A percentile compares a stretch with the other conserved stretches of the same genome.
These are phyloP conservation scores for Drosophila mayaguana DNA, from an alignment of 2,888 invertebrate genomes.

Conservation along the genomic window DNA sequence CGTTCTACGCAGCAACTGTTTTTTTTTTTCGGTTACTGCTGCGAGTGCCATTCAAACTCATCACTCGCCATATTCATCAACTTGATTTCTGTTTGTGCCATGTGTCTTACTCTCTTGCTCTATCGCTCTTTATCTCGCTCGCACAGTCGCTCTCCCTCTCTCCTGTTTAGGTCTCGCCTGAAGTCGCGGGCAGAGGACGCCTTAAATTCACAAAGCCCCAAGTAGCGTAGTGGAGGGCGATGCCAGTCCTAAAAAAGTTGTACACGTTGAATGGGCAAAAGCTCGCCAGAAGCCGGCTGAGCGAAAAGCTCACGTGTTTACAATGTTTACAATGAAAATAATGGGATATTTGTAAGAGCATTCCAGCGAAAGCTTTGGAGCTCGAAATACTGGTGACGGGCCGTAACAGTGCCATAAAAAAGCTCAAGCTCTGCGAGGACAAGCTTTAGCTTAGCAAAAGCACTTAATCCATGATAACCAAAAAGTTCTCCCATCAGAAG, in stretches of 20 bases:
- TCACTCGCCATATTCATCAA: constrained; percentile 77
- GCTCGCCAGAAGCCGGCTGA: constrained; percentile 57
- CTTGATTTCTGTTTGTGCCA: constrained; percentile 55
- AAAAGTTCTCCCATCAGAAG: neutral
- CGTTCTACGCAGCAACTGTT: constrained; percentile 38
- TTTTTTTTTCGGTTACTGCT: constrained; percentile 29
- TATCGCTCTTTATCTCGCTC: neutral
- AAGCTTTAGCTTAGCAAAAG: constrained; percentile 8
- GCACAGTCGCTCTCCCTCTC: neutral
- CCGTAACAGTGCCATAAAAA: constrained; percentile 40
- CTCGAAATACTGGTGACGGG: constrained; percentile 52
- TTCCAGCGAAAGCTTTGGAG: constrained; percentile 60
- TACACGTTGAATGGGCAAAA: constrained; percentile 59
- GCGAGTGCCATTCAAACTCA: constrained; percentile 67
- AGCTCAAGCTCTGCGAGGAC: constrained; percentile 6
- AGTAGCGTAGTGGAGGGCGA: constrained; percentile 35
- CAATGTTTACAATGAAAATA: constrained; percentile 48
- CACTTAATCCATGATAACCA: neutral
- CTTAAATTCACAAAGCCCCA: constrained; percentile 42
- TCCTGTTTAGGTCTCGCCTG: neutral
- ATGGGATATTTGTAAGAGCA: constrained; percentile 15
- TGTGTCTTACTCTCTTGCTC: constrained; percentile 11
- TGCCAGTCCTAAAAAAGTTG: constrained; percentile 41
- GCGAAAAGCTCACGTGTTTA: constrained; percentile 15
- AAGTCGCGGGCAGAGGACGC: constrained; percentile 22